phyloP scores from a whole-genome alignment of 2,888 invertebrate genomes.

The Drosophila prostipennis region DNA sequence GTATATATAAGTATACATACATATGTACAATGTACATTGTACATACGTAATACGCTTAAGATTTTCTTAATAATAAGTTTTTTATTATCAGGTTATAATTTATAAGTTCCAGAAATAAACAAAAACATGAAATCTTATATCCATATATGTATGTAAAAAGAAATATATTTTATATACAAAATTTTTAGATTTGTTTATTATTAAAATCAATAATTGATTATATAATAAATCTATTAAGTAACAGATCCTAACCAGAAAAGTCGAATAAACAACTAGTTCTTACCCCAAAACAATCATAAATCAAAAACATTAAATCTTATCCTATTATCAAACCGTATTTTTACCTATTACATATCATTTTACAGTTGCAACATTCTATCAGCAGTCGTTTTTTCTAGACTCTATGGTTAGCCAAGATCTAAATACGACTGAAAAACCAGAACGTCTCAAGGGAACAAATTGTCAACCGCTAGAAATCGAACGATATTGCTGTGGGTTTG shows the following conservation, averaged over 20 bases:
- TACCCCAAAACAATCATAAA: neutral
- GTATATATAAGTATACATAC: neutral
- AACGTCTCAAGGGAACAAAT: constrained; percentile 25
- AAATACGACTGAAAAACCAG: neutral
- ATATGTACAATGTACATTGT: too few species aligned
- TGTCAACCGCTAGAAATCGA: constrained; percentile 18
- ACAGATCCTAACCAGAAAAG: too few species aligned
- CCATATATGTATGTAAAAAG: too few species aligned
- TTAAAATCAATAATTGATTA: too few species aligned
- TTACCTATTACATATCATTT: neutral
- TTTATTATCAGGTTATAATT: too few species aligned
- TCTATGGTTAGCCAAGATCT: neutral
- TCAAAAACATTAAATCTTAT: neutral
- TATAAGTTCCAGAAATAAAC: too few species aligned
- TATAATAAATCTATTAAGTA: too few species aligned
- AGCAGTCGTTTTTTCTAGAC: neutral
- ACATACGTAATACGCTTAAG: too few species aligned
- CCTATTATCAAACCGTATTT: neutral
- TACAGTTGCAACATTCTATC: neutral
- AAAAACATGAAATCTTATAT: too few species aligned
- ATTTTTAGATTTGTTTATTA: too few species aligned
- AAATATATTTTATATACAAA: too few species aligned
- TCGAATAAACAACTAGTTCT: neutral
- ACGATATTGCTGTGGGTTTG: neutral
- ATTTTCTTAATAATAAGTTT: too few species aligned